Base-by-base conservation (phyloP, 1,140 invertebrate genomes). In the Drosophila repleta region DNA sequence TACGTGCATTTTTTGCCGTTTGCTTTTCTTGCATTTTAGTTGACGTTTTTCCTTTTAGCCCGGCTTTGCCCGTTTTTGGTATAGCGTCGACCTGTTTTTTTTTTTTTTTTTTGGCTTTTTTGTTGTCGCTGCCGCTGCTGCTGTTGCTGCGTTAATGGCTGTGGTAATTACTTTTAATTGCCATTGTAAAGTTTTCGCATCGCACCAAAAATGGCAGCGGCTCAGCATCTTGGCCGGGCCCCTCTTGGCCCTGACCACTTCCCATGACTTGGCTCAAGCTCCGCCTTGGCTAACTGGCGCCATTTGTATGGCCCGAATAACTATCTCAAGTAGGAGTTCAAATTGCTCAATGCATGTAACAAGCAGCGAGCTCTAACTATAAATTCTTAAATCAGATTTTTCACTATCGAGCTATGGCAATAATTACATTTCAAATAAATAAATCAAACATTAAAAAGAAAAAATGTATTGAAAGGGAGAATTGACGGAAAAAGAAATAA, bases 91-190 rank as follows among this genome's bases (percentile, higher is more conserved):
- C 66, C 57, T 29, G 21, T 18, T 55, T 68, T 51, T 29, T 29
- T 18, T 55, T 68, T 51, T 53, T 64, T 55, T 74, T 67, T 45
- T 20, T 48, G 37, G 4, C 26, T 35, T 52, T 41, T 43, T 67
- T 45, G 26, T 55, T 46, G 39, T 60, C 26, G 49, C 26, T 52
- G 41, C 18, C 17, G 11, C 32, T 35, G 32, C 32, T 35, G 32
- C 10, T 46, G 61, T 55, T 49, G 60, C 77, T 87, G 83, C 83
- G 82, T 88, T 87, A 87, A 87, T 88, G 82, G 75, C 65, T 75
- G 53, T 72, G 78, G 82, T 87, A 87, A 87, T 87, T 87, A 88
- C 82, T 88, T 87, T 87, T 87, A 87, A 87, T 87, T 88, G 83
- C 71, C 82, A 72, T 83, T 87, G 82, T 87, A 87, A 87, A 87